phyloP scores from a whole-genome alignment of 2,888 invertebrate species.

The Strigamia transsilvanica region DNA sequence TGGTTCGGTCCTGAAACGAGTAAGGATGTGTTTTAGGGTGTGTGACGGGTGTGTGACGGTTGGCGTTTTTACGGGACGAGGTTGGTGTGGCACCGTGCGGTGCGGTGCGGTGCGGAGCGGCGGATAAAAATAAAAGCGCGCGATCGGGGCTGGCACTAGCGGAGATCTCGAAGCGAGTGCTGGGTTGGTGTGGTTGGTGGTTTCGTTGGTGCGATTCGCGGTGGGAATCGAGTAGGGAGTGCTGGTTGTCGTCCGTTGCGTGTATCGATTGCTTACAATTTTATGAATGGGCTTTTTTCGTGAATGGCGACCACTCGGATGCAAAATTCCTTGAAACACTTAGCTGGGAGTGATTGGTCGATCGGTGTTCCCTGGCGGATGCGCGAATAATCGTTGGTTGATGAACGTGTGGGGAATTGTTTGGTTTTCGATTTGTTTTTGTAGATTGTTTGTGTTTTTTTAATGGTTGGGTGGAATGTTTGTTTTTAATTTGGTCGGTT shows the following conservation, averaged over 20 bases:
- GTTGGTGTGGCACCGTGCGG: conserved; percentile 54
- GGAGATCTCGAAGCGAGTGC: too few species aligned
- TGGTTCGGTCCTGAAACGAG: conserved; percentile 41
- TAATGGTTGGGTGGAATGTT: too few species aligned
- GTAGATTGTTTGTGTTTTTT: too few species aligned
- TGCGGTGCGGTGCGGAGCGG: conserved; percentile 59
- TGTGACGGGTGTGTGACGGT: too few species aligned
- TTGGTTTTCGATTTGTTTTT: not conserved
- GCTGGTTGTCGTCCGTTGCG: not conserved
- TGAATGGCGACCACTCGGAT: conserved; percentile 43
- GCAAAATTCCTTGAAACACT: conserved; percentile 32
- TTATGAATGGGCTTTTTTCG: conserved; percentile 57
- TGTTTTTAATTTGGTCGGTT: too few species aligned
- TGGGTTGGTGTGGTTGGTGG: too few species aligned
- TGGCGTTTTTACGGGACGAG: too few species aligned
- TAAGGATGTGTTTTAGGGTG: too few species aligned
- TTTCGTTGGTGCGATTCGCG: not conserved
- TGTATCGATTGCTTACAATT: conserved; percentile 56
- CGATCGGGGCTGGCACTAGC: too few species aligned
- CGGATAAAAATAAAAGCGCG: conserved; percentile 28
- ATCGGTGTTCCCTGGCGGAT: not conserved
- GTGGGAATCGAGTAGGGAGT: not conserved
- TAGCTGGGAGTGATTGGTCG: not conserved
- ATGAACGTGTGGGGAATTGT: too few species aligned
- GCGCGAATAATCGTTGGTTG: not conserved